These are phyloP conservation scores for Nephila pilipes DNA, from an alignment of 1,140 invertebrate species.

Conservation along the genomic window DNA sequence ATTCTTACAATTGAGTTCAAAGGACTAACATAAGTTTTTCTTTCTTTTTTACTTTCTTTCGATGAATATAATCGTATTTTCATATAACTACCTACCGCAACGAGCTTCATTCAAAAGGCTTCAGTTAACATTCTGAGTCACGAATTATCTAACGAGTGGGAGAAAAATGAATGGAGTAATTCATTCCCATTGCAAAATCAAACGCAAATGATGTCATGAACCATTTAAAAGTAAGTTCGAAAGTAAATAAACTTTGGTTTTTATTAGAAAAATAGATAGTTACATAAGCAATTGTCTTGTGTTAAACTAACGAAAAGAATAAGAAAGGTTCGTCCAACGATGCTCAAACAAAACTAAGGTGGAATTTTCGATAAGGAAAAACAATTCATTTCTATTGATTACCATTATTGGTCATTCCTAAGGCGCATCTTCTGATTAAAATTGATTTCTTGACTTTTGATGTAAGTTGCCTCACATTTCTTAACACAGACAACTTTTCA, in stretches of 20 bases:
- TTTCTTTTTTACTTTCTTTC: neutral
- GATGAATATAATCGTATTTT: neutral
- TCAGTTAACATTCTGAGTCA: neutral
- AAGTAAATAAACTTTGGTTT: neutral
- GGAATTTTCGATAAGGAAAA: neutral
- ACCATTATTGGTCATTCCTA: neutral
- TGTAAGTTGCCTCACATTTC: neutral
- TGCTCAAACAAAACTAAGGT: neutral
- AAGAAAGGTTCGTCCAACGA: neutral
- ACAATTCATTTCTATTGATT: conserved; percentile 27
- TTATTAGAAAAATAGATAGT: neutral
- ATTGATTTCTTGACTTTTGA: neutral
- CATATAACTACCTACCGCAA: neutral
- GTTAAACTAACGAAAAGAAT: too few species aligned
- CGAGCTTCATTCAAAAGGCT: neutral
- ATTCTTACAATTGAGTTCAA: too few species aligned
- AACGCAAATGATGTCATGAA: neutral
- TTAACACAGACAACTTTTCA: neutral
- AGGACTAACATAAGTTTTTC: too few species aligned
- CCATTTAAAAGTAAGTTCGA: neutral
- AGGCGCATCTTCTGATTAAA: neutral
- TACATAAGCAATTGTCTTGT: neutral
- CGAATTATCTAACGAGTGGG: neutral
- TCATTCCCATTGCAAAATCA: neutral
- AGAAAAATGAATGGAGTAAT: neutral